Conservation (phyloP, 2,797 vertebrate genomes). For the Salarias fasciatus region DNA sequence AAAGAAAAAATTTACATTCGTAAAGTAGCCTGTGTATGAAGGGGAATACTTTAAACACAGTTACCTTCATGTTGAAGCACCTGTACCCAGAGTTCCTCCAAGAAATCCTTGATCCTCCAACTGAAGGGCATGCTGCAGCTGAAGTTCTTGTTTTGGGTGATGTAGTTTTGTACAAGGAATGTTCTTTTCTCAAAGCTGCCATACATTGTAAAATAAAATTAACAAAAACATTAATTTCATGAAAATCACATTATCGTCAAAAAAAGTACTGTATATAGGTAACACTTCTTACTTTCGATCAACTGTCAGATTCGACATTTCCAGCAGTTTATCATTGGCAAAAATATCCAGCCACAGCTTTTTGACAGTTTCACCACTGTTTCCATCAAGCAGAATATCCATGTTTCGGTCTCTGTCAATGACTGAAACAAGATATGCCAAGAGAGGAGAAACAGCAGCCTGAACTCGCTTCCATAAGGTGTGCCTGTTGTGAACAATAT, state of each 20-base stretch:
- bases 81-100: slow-evolving; percentile 92
- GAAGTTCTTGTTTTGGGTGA: slow-evolving; percentile 67
- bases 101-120: slow-evolving; percentile 93
- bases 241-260: background rate
- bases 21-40: background rate
- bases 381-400: slow-evolving; percentile 83
- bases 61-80: slow-evolving; percentile 84
- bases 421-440: slow-evolving; percentile 89
- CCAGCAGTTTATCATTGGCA: slow-evolving; percentile 84
- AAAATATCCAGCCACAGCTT: slow-evolving; percentile 94
- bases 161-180: slow-evolving; percentile 88
- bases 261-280: background rate
- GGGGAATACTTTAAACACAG: background rate
- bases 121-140: slow-evolving; percentile 90
- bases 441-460: slow-evolving; percentile 85
- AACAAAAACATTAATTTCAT: background rate
- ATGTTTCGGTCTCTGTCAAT: slow-evolving; percentile 92
- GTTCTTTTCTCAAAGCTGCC: slow-evolving; percentile 82
- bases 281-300: slow-evolving; percentile 78
- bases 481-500: slow-evolving; percentile 77
- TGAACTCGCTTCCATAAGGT: slow-evolving; percentile 94
- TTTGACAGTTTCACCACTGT: slow-evolving; percentile 76
- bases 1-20: background rate
- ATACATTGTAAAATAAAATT: background rate
- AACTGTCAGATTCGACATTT: slow-evolving; percentile 74